Percentiles rank a stretch among this genome's conserved stretches.
Conservation (phyloP, 2,888 invertebrate genomes). For the Pseudococcus viburni region DNA sequence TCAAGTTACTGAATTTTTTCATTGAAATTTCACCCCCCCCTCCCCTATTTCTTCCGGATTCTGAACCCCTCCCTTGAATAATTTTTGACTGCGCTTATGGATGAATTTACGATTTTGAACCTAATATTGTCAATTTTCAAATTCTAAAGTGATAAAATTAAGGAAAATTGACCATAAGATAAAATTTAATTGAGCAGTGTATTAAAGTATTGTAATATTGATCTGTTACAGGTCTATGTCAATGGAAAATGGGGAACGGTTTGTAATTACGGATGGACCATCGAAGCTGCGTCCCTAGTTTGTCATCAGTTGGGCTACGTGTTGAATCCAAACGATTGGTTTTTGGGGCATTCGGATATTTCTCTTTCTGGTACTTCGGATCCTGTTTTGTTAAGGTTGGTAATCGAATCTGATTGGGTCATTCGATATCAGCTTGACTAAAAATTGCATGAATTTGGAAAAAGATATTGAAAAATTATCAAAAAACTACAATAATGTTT, state of each 20-base stretch:
- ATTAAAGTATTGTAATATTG: background rate
- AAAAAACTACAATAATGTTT: too few species aligned
- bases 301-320: constrained; percentile 96
- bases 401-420: background rate
- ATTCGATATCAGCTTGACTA: background rate
- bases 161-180: too few species aligned
- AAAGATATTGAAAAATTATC: too few species aligned
- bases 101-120: background rate
- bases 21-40: too few species aligned
- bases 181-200: too few species aligned
- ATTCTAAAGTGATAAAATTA: background rate
- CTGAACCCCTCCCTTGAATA: too few species aligned
- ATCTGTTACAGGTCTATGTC: constrained; percentile 77
- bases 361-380: constrained; percentile 84
- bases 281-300: constrained; percentile 90
- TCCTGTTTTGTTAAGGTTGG: constrained; percentile 79
- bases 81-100: too few species aligned
- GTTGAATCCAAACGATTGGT: constrained; percentile 93
- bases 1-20: too few species aligned
- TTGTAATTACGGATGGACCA: constrained; percentile 96
- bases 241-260: constrained; percentile 96
- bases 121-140: background rate
- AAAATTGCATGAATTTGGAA: too few species aligned
- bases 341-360: constrained; percentile 85
- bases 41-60: too few species aligned